A percentile compares a stretch with the other conserved stretches of the same genome.
phyloP scores from a whole-genome alignment of 2,797 vertebrate species.

The Gambelia wislizenii region DNA sequence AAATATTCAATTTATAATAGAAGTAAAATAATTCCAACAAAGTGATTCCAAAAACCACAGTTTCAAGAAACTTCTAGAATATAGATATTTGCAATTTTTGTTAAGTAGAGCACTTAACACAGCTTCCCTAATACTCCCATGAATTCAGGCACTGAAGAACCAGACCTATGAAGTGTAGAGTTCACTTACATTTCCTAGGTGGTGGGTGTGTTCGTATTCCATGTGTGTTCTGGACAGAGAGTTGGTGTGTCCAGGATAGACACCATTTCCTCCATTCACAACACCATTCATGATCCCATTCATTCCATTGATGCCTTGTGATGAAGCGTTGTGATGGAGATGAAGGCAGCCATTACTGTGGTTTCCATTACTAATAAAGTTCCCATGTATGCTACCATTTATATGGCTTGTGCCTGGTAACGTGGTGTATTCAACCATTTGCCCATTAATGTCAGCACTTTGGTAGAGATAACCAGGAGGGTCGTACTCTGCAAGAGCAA shows the following conservation, averaged over 20 bases:
- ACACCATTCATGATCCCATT: constrained; percentile 82
- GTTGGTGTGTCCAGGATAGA: constrained; percentile 81
- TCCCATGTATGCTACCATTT: constrained; percentile 83
- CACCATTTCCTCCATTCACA: constrained; percentile 71
- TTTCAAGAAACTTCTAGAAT: background rate
- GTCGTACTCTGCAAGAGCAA: constrained; percentile 86
- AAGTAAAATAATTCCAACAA: background rate
- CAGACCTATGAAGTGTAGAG: background rate
- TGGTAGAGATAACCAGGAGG: constrained; percentile 92
- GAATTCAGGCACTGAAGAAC: background rate
- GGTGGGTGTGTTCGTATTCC: constrained; percentile 87
- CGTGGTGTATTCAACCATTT: constrained; percentile 88
- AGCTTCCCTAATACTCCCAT: background rate
- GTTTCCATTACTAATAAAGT: constrained; percentile 80
- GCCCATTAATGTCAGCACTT: constrained; percentile 87
- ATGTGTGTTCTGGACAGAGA: constrained; percentile 73
- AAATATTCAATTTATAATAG: background rate
- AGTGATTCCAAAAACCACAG: background rate
- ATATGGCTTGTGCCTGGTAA: constrained; percentile 81
- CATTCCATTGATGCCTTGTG: constrained; percentile 81
- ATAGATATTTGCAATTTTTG: background rate
- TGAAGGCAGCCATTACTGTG: constrained; percentile 88
- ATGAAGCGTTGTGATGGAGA: constrained; percentile 86
- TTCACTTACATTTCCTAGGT: constrained; percentile 76
- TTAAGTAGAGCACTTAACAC: background rate